These are phyloP conservation scores for Lasiommata megera DNA, from an alignment of 2,888 invertebrate genomes.

Conservation along the genomic window DNA sequence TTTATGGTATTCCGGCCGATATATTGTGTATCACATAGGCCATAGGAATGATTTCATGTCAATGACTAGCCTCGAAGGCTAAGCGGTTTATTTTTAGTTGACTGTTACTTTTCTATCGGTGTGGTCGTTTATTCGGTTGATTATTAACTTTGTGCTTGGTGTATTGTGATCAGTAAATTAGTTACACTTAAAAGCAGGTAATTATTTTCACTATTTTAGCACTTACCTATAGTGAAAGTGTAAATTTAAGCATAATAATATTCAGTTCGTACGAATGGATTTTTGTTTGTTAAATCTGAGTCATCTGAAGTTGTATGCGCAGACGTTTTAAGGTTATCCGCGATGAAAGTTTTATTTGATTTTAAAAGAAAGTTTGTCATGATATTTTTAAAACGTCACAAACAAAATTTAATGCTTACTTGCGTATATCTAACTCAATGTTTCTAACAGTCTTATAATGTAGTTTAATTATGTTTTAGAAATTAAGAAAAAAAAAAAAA, in stretches of 20 bases:
- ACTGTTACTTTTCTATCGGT: slow-evolving; percentile 8
- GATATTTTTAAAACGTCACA: no score
- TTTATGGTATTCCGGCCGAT: background rate
- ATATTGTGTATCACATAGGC: background rate
- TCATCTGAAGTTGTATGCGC: background rate
- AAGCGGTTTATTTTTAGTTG: slow-evolving; percentile 6
- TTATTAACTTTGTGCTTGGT: background rate
- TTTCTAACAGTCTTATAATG: no score
- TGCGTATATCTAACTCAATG: no score
- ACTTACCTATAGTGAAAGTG: background rate
- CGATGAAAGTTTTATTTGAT: no score
- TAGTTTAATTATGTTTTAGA: no score
- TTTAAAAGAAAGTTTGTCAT: no score
- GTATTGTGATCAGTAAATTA: background rate
- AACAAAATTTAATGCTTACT: no score
- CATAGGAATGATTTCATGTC: background rate
- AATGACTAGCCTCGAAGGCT: background rate
- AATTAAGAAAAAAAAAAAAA: no score
- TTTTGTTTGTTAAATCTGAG: background rate
- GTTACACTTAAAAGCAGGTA: background rate
- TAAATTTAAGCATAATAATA: background rate
- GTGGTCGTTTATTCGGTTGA: background rate
- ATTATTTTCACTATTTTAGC: background rate
- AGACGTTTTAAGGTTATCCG: no score
- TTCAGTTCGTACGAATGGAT: background rate